Percentiles rank a stretch among this genome's conserved stretches.
Evolutionary conservation across 1,140 invertebrate genomes (phyloP).

Genomic region (Lordiphosa mommai): DNA sequence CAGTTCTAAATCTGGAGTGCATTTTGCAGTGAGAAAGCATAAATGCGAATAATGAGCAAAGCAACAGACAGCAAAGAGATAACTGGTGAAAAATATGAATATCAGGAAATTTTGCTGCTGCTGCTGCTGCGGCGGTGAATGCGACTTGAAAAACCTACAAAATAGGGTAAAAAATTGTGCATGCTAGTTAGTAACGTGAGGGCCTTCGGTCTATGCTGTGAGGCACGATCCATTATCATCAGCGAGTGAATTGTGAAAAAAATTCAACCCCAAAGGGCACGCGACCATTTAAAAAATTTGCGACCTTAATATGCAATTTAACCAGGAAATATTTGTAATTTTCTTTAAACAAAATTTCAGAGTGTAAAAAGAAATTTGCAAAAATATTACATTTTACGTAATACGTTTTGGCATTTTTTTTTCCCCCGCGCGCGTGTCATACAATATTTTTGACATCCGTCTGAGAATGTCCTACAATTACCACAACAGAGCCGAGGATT

Average conservation of each 20-base stretch:
- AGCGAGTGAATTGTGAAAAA: conserved; percentile 23
- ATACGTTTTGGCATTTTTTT: conserved; percentile 24
- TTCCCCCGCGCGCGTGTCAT: conserved; percentile 31
- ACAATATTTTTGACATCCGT: conserved; percentile 17
- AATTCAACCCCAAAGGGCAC: conserved; percentile 30
- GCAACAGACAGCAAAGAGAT: conserved; percentile 40
- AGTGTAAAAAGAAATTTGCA: too few species aligned
- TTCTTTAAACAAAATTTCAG: conserved; percentile 5
- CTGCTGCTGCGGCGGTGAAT: conserved; percentile 20
- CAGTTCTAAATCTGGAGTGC: conserved; percentile 11
- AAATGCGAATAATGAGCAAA: conserved; percentile 78
- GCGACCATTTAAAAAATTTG: conserved; percentile 37
- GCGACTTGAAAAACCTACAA: conserved; percentile 62
- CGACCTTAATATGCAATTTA: conserved; percentile 41
- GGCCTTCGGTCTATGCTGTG: conserved; percentile 41
- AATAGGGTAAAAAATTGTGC: conserved; percentile 70
- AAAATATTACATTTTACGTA: conserved; percentile 40
- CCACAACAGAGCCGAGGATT: conserved; percentile 59
- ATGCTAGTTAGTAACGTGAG: conserved; percentile 64
- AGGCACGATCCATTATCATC: conserved; percentile 8
- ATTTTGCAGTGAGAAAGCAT: conserved; percentile 48
- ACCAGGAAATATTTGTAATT: conserved; percentile 28
- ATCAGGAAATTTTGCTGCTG: conserved; percentile 50
- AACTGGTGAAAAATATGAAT: conserved; percentile 45
- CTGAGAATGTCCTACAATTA: conserved; percentile 58